A percentile compares a stretch with the other conserved stretches of the same genome.
phyloP scores from a whole-genome alignment of 2,888 invertebrate genomes.

The Morpho deidamia region DNA sequence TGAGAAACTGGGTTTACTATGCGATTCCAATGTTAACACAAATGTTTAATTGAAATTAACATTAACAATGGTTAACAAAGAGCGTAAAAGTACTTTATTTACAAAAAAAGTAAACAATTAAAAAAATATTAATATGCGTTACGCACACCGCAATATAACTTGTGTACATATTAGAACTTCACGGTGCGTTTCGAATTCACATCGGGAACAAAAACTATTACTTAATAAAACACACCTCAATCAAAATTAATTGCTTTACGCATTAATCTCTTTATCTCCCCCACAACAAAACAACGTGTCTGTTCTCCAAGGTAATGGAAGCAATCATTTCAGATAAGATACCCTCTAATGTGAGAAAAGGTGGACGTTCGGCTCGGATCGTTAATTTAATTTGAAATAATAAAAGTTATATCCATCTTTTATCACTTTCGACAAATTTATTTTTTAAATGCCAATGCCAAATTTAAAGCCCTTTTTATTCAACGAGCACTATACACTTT shows the following conservation, averaged over 20 bases:
- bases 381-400: conserved; percentile 78
- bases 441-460: conserved; percentile 67
- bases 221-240: conserved; percentile 75
- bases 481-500: too few relatives aligned
- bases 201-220: conserved; percentile 73
- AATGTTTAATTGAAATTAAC: too few relatives aligned
- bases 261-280: conserved; percentile 75
- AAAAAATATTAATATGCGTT: conserved; percentile 15
- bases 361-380: conserved; percentile 66
- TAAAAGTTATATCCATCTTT: conserved; percentile 76
- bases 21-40: too few relatives aligned
- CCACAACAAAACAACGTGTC: conserved; percentile 69
- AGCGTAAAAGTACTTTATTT: background rate
- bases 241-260: conserved; percentile 77
- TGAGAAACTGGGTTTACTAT: too few relatives aligned
- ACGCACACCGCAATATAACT: conserved; percentile 21
- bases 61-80: background rate
- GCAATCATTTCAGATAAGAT: conserved; percentile 77
- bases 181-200: conserved; percentile 60
- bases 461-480: too few relatives aligned
- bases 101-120: conserved; percentile 9
- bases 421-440: conserved; percentile 78
- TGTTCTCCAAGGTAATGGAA: conserved; percentile 72
- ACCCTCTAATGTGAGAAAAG: conserved; percentile 76
- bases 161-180: conserved; percentile 42